Evolutionary conservation across 2,888 invertebrate genomes (phyloP).

Genomic region (Pollenia amentaria): DNA sequence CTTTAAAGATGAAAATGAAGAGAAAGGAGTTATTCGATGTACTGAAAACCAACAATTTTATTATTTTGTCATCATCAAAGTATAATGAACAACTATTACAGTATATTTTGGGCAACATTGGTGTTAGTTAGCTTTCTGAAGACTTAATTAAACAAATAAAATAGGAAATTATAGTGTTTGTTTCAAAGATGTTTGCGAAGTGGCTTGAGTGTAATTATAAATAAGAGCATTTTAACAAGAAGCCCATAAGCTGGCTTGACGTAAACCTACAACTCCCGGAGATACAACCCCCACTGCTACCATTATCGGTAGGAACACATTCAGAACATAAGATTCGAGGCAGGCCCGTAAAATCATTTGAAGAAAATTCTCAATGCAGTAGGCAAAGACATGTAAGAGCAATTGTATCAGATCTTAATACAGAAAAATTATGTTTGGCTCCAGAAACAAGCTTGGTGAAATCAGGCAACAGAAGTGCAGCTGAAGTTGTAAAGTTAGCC

Average conservation of each 20-base stretch:
- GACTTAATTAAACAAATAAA: slow-evolving; percentile 22
- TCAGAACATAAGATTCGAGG: no score
- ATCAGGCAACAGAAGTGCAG: slow-evolving; percentile 19
- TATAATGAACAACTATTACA: no score
- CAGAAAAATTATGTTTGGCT: no score
- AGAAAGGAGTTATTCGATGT: no score
- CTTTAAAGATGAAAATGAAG: slow-evolving; percentile 7
- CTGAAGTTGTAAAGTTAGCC: slow-evolving; percentile 26
- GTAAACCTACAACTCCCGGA: slow-evolving; percentile 37
- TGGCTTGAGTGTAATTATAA: slow-evolving; percentile 30
- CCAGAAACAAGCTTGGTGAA: no score
- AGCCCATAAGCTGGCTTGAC: slow-evolving; percentile 31
- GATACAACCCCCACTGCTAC: slow-evolving; percentile 46
- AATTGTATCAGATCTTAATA: no score
- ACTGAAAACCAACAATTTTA: no score
- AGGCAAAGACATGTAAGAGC: no score
- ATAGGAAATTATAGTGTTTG: slow-evolving; percentile 40
- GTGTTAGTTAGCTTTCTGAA: slow-evolving; percentile 26
- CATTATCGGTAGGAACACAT: no score
- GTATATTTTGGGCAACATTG: no score
- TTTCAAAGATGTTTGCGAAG: slow-evolving; percentile 37
- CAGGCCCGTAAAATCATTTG: slow-evolving; percentile 14
- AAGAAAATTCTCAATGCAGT: background rate
- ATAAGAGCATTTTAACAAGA: slow-evolving; percentile 37
- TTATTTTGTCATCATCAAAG: no score